Base-by-base conservation (phyloP, 2,888 invertebrate species). In the Oscheius sp. region DNA sequence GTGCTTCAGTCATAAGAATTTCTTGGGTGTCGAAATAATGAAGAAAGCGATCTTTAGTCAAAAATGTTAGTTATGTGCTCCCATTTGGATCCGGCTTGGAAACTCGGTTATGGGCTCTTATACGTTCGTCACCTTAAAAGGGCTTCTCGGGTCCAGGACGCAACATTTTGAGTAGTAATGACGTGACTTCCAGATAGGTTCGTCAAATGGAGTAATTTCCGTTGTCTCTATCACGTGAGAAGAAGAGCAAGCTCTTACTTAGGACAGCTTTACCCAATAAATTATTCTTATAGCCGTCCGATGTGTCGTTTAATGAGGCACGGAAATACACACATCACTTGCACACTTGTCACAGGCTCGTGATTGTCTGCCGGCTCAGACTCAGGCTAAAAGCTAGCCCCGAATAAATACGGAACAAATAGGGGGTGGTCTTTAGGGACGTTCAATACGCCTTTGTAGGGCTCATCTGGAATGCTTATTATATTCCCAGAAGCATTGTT, bases 321-420 rank as follows among this genome's bases (percentile, higher is more conserved):
- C 68, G 35, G 68, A 68, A 68, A 53, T 55, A 68, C 48, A 48
- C 68, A 51, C 68, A 42, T 68, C 68, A 68, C 32, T 68, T 68
- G 68, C 68, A 68, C 35, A 55, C 68, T 63, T 63, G 63, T 63
- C 63, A 60, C 29, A n/a, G 32, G 21, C 11, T 42, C 7, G 42
- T 42, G 42, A 48, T 63, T 63, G 63, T 37, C 62, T 21, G 53
- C 29, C 42, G 42, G 42, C 42, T 42, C 42, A 42, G 42, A 42
- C 21, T 21, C 21, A 21, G 21, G 21, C 21, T 42, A 42, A 42
- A 42, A 42, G 42, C 42, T 7, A 42, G 42, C 7, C 42, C 42
- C 42, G 42, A 42, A 42, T 42, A 42, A 42, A 42, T 42, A 7
- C 42, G 42, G 42, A 42, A 42, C 42, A 42, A 42, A 42, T 42